Evolutionary conservation across 2,797 vertebrate species (phyloP).

Genomic region (Pelobates cultripes): DNA sequence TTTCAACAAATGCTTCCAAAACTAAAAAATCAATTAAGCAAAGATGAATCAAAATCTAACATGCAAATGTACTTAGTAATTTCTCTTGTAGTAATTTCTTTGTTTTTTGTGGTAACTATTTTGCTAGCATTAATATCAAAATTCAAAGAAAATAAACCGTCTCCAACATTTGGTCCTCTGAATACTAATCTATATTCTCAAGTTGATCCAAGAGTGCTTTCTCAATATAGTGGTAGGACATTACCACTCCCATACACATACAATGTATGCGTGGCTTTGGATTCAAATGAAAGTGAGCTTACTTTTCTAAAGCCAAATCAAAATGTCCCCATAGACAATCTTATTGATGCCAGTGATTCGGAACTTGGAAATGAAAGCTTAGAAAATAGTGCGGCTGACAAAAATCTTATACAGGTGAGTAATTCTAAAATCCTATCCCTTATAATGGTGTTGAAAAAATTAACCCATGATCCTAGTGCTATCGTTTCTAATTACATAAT

Average conservation of each 20-base stretch:
- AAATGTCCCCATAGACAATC: conserved; percentile 21
- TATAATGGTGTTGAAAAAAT: too few relatives aligned
- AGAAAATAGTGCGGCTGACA: background rate
- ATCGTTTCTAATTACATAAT: too few relatives aligned
- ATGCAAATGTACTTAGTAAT: conserved; percentile 27
- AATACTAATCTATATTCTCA: conserved; percentile 39
- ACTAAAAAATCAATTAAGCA: background rate
- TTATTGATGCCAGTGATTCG: conserved; percentile 14
- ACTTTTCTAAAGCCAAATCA: background rate
- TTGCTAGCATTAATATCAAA: conserved; percentile 16
- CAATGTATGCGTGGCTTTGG: too few relatives aligned
- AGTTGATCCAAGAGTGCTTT: conserved; percentile 20
- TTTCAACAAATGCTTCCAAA: conserved; percentile 5
- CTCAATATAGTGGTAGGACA: conserved; percentile 61
- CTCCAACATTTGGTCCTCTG: conserved; percentile 45
- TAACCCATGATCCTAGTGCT: too few relatives aligned
- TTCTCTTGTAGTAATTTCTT: conserved; percentile 18
- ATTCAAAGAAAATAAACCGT: background rate
- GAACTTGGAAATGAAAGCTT: conserved; percentile 5
- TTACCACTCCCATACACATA: conserved; percentile 68
- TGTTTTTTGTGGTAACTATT: conserved; percentile 24
- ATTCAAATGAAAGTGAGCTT: conserved; percentile 23
- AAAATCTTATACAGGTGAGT: conserved; percentile 11
- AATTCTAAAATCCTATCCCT: background rate
- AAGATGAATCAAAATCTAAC: background rate